Percentiles rank a stretch among this genome's conserved stretches.
phyloP scores from a whole-genome alignment of 2,797 vertebrate genomes.

The Galago senegalensis region DNA sequence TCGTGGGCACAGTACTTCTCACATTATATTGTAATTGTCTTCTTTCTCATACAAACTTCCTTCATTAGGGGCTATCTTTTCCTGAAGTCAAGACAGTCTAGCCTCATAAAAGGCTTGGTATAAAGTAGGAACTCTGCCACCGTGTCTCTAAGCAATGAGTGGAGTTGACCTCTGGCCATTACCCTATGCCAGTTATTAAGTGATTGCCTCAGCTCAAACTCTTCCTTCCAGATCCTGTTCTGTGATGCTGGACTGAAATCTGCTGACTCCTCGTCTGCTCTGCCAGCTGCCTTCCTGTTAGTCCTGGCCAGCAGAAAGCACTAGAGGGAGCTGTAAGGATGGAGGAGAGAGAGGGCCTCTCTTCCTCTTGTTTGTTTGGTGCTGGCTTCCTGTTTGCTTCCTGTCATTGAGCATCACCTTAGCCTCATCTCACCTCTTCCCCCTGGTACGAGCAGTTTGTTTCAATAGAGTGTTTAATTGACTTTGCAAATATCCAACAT shows the following conservation, averaged over 20 bases:
- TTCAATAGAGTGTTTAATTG: not conserved
- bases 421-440: not conserved
- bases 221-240: not conserved
- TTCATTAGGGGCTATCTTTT: not conserved
- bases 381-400: not conserved
- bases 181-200: not conserved
- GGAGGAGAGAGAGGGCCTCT: not conserved
- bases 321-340: not conserved
- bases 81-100: not conserved
- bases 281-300: not conserved
- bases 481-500: not conserved
- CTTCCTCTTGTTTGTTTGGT: not conserved
- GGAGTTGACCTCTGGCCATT: not conserved
- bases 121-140: not conserved
- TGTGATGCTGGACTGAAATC: not conserved
- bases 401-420: not conserved
- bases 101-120: not conserved
- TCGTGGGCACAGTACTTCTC: not conserved
- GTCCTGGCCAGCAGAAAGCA: not conserved
- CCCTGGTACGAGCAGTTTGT: not conserved
- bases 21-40: not conserved
- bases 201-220: not conserved
- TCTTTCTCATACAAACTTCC: not conserved
- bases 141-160: not conserved
- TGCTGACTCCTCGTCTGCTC: not conserved